A percentile compares a stretch with the other conserved stretches of the same genome.
Conservation (phyloP, 2,888 invertebrate species). For the Timandra comae region DNA sequence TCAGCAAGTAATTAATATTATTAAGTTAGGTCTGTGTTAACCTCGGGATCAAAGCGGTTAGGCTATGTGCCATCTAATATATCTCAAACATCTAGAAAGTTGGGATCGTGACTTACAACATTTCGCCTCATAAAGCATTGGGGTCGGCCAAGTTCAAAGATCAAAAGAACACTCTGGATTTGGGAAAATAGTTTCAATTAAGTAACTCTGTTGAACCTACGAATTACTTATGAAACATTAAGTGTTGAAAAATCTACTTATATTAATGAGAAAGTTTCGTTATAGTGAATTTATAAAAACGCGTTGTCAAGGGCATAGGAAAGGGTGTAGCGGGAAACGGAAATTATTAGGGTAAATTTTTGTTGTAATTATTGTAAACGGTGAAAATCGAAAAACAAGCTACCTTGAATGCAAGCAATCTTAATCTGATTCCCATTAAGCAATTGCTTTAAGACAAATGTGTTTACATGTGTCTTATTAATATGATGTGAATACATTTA, state of each 20-base stretch:
- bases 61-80: constrained; percentile 5
- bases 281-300: no score
- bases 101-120: constrained; percentile 16
- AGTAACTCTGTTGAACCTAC: constrained; percentile 1
- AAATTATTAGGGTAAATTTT: no score
- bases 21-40: not conserved
- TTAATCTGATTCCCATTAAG: no score
- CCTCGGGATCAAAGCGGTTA: constrained; percentile 9
- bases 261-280: not conserved
- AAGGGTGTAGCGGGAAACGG: no score
- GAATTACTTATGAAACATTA: not conserved
- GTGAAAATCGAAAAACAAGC: no score
- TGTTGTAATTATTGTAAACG: no score
- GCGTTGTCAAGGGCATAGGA: no score
- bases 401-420: no score
- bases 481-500: no score
- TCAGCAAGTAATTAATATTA: no score
- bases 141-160: constrained; percentile 8
- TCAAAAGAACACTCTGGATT: constrained; percentile 35
- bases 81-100: constrained; percentile 11
- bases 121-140: constrained; percentile 15
- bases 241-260: not conserved
- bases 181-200: constrained; percentile 46
- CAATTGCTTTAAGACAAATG: no score
- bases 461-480: no score